These are phyloP conservation scores for Probosciger aterrimus DNA, from an alignment of 2,113 vertebrate species.

Conservation along the genomic window DNA sequence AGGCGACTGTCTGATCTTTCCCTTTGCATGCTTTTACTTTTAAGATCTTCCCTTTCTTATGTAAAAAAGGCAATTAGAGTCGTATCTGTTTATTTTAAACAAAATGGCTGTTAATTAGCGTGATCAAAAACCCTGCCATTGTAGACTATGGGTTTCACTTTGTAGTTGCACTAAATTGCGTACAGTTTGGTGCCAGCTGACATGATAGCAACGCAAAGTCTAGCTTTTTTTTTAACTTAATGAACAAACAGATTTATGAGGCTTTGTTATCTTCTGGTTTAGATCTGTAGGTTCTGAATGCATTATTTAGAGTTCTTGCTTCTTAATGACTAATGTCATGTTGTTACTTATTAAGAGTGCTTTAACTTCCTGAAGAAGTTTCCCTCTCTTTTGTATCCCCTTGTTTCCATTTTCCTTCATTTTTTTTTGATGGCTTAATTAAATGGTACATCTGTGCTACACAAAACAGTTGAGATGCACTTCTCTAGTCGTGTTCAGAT, in stretches of 20 bases:
- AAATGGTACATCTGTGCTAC: constrained; percentile 34
- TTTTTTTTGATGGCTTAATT: constrained; percentile 52
- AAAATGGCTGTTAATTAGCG: constrained; percentile 99
- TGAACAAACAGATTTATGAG: constrained; percentile 87
- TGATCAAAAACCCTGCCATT: constrained; percentile 96
- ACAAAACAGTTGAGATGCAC: constrained; percentile 10
- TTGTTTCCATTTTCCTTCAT: neutral
- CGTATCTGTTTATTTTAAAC: constrained; percentile 99
- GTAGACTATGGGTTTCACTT: constrained; percentile 88
- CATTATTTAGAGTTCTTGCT: constrained; percentile 77
- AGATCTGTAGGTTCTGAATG: constrained; percentile 76
- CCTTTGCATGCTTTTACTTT: constrained; percentile 90
- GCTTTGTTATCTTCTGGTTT: constrained; percentile 81
- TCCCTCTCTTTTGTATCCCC: constrained; percentile 44
- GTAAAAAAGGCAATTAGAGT: constrained; percentile 99
- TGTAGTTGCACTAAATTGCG: constrained; percentile 89
- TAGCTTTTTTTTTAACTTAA: constrained; percentile 81
- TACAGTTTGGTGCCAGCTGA: constrained; percentile 90
- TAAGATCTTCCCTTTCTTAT: constrained; percentile 99
- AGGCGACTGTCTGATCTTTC: constrained; percentile 85
- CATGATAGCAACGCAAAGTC: constrained; percentile 88
- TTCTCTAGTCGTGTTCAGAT: constrained; percentile 30
- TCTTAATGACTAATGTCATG: constrained; percentile 76
- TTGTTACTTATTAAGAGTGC: constrained; percentile 78
- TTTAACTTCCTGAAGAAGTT: constrained; percentile 73